These are phyloP conservation scores for Cabera pusaria DNA, from an alignment of 2,888 invertebrate species.

Conservation along the genomic window DNA sequence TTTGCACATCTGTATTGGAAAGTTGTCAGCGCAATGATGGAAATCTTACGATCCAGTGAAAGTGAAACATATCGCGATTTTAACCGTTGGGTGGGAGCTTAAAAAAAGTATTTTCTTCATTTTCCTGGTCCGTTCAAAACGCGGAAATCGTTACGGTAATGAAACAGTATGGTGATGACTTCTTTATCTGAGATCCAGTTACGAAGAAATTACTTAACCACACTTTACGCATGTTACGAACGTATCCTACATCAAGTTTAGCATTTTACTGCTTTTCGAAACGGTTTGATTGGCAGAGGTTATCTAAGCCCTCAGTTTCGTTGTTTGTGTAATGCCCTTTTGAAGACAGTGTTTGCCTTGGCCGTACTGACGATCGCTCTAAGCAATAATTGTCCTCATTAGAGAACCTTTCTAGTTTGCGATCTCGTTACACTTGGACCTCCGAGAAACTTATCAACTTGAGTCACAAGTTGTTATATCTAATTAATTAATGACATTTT, in stretches of 20 bases:
- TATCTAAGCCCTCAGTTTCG: conserved; percentile 32
- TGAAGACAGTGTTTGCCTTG: conserved; percentile 21
- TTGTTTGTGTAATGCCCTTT: conserved; percentile 28
- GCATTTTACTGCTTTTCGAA: conserved; percentile 44
- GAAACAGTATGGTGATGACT: conserved; percentile 32
- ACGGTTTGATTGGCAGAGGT: conserved; percentile 41
- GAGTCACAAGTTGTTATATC: too few species aligned
- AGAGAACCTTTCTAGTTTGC: conserved; percentile 16
- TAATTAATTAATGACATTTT: too few species aligned
- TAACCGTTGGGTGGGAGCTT: conserved; percentile 33
- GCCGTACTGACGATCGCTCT: conserved; percentile 19
- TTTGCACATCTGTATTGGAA: conserved; percentile 69
- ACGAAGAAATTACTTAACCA: conserved; percentile 36
- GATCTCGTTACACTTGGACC: conserved; percentile 17
- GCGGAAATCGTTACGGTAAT: conserved; percentile 57
- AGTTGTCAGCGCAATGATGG: conserved; percentile 68
- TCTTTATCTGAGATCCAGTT: conserved; percentile 33
- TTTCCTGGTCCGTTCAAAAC: conserved; percentile 48
- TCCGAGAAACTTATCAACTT: too few species aligned
- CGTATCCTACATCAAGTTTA: conserved; percentile 27
- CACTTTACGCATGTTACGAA: conserved; percentile 36
- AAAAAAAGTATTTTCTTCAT: conserved; percentile 53
- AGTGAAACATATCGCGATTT: conserved; percentile 40
- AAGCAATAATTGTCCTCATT: conserved; percentile 22
- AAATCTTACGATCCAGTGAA: conserved; percentile 49